Base-by-base conservation (phyloP, 2,113 vertebrate species). In the Aspidoscelis tigris region DNA sequence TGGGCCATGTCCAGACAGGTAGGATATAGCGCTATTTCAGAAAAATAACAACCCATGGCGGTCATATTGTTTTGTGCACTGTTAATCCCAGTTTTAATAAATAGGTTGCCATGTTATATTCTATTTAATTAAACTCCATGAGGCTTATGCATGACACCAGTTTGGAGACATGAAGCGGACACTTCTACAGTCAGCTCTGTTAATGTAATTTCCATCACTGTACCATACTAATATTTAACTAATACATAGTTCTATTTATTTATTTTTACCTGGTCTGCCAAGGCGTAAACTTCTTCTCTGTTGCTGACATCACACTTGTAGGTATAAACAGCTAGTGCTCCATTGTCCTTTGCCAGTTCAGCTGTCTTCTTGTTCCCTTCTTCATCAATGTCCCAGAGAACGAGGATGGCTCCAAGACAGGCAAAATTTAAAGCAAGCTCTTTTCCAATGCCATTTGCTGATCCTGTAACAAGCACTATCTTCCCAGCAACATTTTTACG, bases 321-420 rank as follows among this genome's bases (percentile, higher is more conserved):
- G 83, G 89, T 83, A 90, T 97, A 96, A 6, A 97, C 97, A 14
- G 82, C 83, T 21, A 4, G 71, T 33, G 90, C 94, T 16, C 96
- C 95, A 0, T 87, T 91, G 50, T 96, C n/a, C n/a, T 93, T 91
- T 7, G 81, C 94, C 76, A 97, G 86, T 64, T 84, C 84, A 0
- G 92, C 91, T 0, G 97, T 99, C 92, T 99, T 97, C 92, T 94
- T 94, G 77, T 97, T 94, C 1, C 96, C 95, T 43, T 98, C 96
- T 87, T 96, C 87, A 91, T 97, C 95, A 4, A 97, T 95, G 55
- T 98, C 98, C 97, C 98, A 99, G n/a, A 99, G 88, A 69, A 98
- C 96, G 86, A 99, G 80, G 44, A 88, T 95, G 41, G 96, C 94
- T 61, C 92, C 94, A 10, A 94, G 93, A 2, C 87, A 76, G 1